Evolutionary conservation across 1,140 invertebrate species (phyloP), one percentile per base, ranked within the genome.

Genomic region (Drosophila tsacasi): DNA sequence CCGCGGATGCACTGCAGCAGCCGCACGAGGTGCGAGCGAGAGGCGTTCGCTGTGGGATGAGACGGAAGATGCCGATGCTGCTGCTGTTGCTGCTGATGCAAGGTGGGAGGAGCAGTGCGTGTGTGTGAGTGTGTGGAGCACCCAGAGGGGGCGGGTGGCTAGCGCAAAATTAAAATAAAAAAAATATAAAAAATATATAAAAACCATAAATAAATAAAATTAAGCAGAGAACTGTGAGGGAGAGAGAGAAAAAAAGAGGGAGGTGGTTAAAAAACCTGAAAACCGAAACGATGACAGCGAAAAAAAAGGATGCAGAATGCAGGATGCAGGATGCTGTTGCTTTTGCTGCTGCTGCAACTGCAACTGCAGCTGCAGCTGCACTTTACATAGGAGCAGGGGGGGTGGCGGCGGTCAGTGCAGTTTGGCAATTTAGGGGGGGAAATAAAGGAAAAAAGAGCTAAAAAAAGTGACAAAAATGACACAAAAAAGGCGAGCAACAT

Each of bases 181-280:
- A 50, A 49, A 27, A 60, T 62, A 71, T 74, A 79, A 77, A 80
- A 62, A 80, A 80, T 50, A 65, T 54, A 87, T 72, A 81, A 87
- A 74, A 66, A 59, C 69, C 78, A 90, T 90, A 80, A 90, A 90
- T 91, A 91, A 90, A 91, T 83, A 90, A 92, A 89, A 90, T 79
- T 89, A 91, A 91, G 79, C 80, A 81, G 82, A 80, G 76, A 73
- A 59, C 65, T 32, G 52, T 13, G 30, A 46, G 37, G 67, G 25
- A 39, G 19, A 66, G 74, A 71, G 77, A 60, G 35, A n/a, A 49
- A 49, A 66, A 68, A 77, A 35, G 58, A 72, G 39, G 35, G 30
- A 37, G 35, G 35, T 37, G 30, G 49, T 42, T 27, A 40, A 66
- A 73, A 64, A 69, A 21, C 50, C 52, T 17, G 32, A 57, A 78